Base-by-base conservation (phyloP, 2,113 vertebrate species). In the Scomber scombrus region DNA sequence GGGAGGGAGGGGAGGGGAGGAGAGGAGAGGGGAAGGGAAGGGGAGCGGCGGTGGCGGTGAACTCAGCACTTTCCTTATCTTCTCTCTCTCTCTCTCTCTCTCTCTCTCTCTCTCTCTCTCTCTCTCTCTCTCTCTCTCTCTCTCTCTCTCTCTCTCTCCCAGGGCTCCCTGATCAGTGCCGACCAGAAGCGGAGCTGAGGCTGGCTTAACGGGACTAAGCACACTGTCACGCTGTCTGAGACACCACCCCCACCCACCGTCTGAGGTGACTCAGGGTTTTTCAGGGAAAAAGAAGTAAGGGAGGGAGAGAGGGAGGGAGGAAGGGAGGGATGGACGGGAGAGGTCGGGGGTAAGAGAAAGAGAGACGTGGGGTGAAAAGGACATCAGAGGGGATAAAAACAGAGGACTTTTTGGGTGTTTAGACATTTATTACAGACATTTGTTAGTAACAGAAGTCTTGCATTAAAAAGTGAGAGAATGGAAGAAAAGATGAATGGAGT, bases 211-310 rank as follows among this genome's bases (percentile, higher is more conserved):
- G 16, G 71, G 64, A 79, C 85, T 67, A 74, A 87, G 82, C 80
- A 80, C 89, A 34, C 70, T 55, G 87, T 90, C 84, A 71, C 85
- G 68, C 88, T 79, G 80, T 87, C 85, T 82, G 80, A 89, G 88
- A 61, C 77, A 56, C 78, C 3, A 10, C 85, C 82, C 78, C 77
- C 86, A 76, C 75, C 86, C 60, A 60, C 75, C 23, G 82, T 81
- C 88, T 91, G 89, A 91, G 91, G 91, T 92, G 89, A 93, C 87
- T 93, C 52, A 85, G 86, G 90, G 72, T 63, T 90, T 26, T 91
- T 82, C 56, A 55, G 61, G 51, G 26, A 57, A 60, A 15, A 52
- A 71, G 31, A 62, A 71, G 75, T 21, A 46, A 51, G 52, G 62
- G 45, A 57, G 51, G 73, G 45, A n/a, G 47, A 1, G 15, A 26